Percentiles rank a stretch among this genome's conserved stretches.
These are phyloP conservation scores for Sitophilus oryzae DNA, from an alignment of 1,140 invertebrate genomes.

Conservation along the genomic window DNA sequence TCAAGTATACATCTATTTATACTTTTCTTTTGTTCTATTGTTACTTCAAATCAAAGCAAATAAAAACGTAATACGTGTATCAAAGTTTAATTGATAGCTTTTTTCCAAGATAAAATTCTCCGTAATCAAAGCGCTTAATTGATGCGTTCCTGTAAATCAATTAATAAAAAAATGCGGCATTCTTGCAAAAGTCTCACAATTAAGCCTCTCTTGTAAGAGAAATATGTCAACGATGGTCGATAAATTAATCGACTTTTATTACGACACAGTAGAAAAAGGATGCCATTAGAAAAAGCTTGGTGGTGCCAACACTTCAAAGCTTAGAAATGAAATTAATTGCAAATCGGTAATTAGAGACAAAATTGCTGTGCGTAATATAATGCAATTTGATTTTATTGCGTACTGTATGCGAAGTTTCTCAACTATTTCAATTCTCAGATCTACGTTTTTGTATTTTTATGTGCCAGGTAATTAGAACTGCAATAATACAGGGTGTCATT, in stretches of 20 bases:
- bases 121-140: not conserved
- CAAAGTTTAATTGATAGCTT: no score
- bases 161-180: not conserved
- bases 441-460: not conserved
- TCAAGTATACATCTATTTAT: no score
- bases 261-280: constrained; percentile 1
- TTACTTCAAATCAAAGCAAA: no score
- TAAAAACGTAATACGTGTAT: no score
- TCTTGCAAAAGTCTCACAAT: constrained; percentile 5
- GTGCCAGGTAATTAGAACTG: no score
- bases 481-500: no score
- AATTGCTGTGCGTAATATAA: constrained; percentile 6
- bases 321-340: constrained; percentile 1
- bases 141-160: not conserved
- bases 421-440: not conserved
- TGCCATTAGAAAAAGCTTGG: not conserved
- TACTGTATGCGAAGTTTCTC: not conserved
- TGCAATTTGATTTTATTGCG: constrained; percentile 5
- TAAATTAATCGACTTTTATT: not conserved
- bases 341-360: constrained; percentile 1
- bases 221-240: constrained; percentile 1
- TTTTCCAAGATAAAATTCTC: not conserved
- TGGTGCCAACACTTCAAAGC: constrained; percentile 3
- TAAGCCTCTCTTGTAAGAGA: not conserved
- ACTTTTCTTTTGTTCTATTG: no score